phyloP scores from a whole-genome alignment of 2,113 vertebrate species.

The Plectropomus leopardus region DNA sequence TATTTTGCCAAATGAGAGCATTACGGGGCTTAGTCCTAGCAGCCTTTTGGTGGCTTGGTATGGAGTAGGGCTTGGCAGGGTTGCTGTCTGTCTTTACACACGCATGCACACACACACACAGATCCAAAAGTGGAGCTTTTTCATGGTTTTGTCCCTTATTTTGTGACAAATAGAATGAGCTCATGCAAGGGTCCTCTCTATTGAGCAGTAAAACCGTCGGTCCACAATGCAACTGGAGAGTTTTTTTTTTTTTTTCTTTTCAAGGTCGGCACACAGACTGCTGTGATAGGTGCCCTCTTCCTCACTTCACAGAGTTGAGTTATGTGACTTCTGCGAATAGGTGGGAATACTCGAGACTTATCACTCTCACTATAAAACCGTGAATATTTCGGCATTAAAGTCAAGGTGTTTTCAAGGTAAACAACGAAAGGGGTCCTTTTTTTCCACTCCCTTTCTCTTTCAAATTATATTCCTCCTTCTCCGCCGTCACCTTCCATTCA shows the following conservation, averaged over 20 bases:
- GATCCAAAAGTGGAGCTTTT: constrained; percentile 67
- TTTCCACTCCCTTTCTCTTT: constrained; percentile 4
- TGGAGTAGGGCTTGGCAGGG: constrained; percentile 72
- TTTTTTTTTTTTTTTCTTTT: constrained; percentile 47
- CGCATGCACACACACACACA: constrained; percentile 8
- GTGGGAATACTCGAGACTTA: constrained; percentile 61
- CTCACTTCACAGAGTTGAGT: constrained; percentile 56
- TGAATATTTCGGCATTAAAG: constrained; percentile 60
- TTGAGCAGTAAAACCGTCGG: constrained; percentile 43
- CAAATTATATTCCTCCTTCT: constrained; percentile 38
- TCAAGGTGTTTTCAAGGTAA: constrained; percentile 79
- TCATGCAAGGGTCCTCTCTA: constrained; percentile 58
- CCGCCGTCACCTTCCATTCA: constrained; percentile 53
- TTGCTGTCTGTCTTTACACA: constrained; percentile 34
- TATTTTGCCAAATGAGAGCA: constrained; percentile 83
- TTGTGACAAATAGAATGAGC: constrained; percentile 69
- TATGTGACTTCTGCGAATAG: constrained; percentile 53
- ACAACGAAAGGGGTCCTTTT: constrained; percentile 40
- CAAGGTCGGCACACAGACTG: constrained; percentile 55
- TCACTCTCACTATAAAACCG: constrained; percentile 53
- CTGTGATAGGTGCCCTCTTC: constrained; percentile 51
- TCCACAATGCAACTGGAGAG: constrained; percentile 49
- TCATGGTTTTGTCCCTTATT: constrained; percentile 76
- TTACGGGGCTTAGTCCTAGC: constrained; percentile 83
- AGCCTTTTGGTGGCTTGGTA: constrained; percentile 80